Evolutionary conservation across 1,140 invertebrate genomes (phyloP).

Genomic region (Idris sp.): DNA sequence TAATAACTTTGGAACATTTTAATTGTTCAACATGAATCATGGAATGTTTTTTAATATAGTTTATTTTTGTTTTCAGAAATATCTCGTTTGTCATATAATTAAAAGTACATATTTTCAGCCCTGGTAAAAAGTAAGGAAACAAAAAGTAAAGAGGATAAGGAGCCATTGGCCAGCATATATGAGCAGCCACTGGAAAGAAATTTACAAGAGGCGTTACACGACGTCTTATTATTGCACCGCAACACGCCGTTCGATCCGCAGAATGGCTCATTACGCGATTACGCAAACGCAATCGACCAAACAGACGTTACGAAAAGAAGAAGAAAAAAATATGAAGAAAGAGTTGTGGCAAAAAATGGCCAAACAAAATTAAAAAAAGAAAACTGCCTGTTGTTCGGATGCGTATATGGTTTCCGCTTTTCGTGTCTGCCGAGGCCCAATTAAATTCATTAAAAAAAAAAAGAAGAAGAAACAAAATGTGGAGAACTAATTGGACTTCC

Average conservation of each 20-base stretch:
- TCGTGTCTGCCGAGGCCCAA: conserved; percentile 31
- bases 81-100: conserved; percentile 19
- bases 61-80: background rate
- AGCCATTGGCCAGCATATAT: conserved; percentile 62
- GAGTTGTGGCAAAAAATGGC: too few relatives aligned
- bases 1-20: background rate
- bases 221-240: conserved; percentile 58
- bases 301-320: conserved; percentile 18
- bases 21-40: background rate
- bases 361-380: too few relatives aligned
- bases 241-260: conserved; percentile 48
- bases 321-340: background rate
- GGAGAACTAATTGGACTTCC: conserved; percentile 43
- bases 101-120: conserved; percentile 22
- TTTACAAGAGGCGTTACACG: conserved; percentile 59
- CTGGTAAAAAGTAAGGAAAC: conserved; percentile 6
- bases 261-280: conserved; percentile 62
- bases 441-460: conserved; percentile 49
- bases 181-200: conserved; percentile 59
- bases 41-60: too few relatives aligned
- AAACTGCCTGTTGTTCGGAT: conserved; percentile 51
- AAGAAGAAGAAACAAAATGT: too few relatives aligned
- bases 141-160: conserved; percentile 41
- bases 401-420: conserved; percentile 39
- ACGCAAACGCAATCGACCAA: conserved; percentile 59